These are phyloP conservation scores for Nanorana parkeri DNA, from an alignment of 2,113 vertebrate genomes.

Conservation along the genomic window DNA sequence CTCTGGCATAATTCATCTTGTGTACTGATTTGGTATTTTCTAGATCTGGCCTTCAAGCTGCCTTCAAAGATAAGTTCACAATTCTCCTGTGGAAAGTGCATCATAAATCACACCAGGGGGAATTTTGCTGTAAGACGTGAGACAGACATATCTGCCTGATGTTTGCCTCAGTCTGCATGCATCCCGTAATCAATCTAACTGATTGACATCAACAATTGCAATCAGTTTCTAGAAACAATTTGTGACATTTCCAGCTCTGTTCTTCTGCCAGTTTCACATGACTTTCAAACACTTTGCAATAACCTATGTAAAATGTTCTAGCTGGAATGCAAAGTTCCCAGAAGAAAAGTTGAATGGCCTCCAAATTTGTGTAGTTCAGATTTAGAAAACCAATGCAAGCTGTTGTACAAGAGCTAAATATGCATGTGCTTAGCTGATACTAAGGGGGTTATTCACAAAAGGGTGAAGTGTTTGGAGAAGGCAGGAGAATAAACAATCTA, in stretches of 20 bases:
- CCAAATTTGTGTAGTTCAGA: no score
- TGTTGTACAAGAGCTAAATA: no score
- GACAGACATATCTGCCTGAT: constrained; percentile 61
- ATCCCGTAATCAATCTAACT: constrained; percentile 65
- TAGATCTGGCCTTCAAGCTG: constrained; percentile 26
- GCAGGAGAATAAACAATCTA: no score
- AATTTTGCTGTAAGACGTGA: constrained; percentile 63
- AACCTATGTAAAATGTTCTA: background rate
- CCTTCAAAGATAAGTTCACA: constrained; percentile 60
- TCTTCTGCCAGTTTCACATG: constrained; percentile 25
- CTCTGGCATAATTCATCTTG: constrained; percentile 39
- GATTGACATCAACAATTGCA: constrained; percentile 63
- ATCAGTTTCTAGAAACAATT: constrained; percentile 60
- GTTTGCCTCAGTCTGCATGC: constrained; percentile 59
- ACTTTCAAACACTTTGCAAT: constrained; percentile 37
- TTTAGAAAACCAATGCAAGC: no score
- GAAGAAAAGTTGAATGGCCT: background rate
- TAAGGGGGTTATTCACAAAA: no score
- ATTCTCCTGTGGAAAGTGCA: constrained; percentile 59
- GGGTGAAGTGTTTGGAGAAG: no score
- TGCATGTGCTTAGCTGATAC: no score
- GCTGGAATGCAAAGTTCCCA: background rate
- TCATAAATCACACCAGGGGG: constrained; percentile 66
- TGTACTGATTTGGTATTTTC: constrained; percentile 57
- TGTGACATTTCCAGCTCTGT: constrained; percentile 30